Conservation (phyloP, 2,797 vertebrate species). For the Coracias cyanogaster region DNA sequence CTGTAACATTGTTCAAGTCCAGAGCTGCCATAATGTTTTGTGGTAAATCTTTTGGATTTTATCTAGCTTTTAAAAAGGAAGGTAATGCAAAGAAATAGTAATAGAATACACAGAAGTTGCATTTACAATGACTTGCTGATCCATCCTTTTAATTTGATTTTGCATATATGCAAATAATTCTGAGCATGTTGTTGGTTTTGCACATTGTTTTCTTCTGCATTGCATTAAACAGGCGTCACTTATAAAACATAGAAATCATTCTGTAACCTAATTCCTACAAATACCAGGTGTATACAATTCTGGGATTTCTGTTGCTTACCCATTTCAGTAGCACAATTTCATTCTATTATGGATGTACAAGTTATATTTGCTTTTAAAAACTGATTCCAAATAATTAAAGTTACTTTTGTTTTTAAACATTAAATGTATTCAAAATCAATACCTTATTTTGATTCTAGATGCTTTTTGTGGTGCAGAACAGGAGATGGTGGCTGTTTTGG, state of each 20-base stretch:
- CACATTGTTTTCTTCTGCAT: background rate
- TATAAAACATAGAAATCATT: background rate
- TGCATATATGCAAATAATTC: background rate
- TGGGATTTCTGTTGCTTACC: background rate
- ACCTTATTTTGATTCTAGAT: slow-evolving; percentile 53
- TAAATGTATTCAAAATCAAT: slow-evolving; percentile 55
- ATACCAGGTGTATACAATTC: background rate
- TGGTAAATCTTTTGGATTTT: slow-evolving; percentile 44
- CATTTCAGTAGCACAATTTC: background rate
- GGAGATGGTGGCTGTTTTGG: background rate
- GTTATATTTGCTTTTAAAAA: background rate
- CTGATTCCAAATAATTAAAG: background rate
- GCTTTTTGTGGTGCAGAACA: background rate
- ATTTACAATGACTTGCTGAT: background rate
- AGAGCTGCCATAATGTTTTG: slow-evolving; percentile 33
- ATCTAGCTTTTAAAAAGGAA: slow-evolving; percentile 24
- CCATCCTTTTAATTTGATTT: background rate
- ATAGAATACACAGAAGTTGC: background rate
- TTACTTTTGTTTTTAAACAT: background rate
- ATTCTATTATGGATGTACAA: background rate
- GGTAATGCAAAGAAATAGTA: background rate
- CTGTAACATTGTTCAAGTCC: slow-evolving; percentile 27
- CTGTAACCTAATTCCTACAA: background rate
- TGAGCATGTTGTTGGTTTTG: background rate
- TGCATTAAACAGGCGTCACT: background rate